Percentiles rank a stretch among this genome's conserved stretches.
Conservation (phyloP, 2,888 invertebrate genomes). For the Creontiades dilutus region DNA sequence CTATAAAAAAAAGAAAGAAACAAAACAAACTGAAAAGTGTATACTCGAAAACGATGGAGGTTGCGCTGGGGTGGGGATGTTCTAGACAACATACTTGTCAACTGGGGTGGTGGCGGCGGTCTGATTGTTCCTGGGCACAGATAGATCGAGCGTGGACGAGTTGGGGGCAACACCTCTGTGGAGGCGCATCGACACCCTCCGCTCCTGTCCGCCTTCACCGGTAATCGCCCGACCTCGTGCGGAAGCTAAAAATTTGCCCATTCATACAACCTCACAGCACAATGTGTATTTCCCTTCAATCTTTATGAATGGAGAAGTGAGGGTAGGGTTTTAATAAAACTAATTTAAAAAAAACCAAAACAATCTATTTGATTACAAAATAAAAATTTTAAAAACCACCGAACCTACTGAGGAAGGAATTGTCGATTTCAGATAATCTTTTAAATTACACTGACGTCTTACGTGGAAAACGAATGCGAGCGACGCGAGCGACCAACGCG, state of each 20-base stretch:
- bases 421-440: too few species aligned
- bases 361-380: too few species aligned
- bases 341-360: neutral
- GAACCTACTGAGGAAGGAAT: too few species aligned
- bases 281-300: neutral
- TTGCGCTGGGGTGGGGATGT: slow-evolving; percentile 37
- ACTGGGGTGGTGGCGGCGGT: slow-evolving; percentile 70
- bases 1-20: neutral
- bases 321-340: neutral
- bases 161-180: slow-evolving; percentile 76
- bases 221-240: slow-evolving; percentile 74
- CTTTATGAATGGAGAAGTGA: neutral
- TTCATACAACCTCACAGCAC: slow-evolving; percentile 42
- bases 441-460: too few species aligned
- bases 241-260: slow-evolving; percentile 67
- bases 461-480: too few species aligned
- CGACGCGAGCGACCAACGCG: too few species aligned
- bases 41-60: slow-evolving; percentile 49
- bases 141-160: slow-evolving; percentile 74
- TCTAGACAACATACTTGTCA: slow-evolving; percentile 73
- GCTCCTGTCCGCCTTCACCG: slow-evolving; percentile 78
- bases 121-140: slow-evolving; percentile 70
- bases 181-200: slow-evolving; percentile 79
- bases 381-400: too few species aligned
- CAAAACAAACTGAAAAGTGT: slow-evolving; percentile 53